Conservation (phyloP, 1,140 invertebrate species). For the Geopemphigus sp. region DNA sequence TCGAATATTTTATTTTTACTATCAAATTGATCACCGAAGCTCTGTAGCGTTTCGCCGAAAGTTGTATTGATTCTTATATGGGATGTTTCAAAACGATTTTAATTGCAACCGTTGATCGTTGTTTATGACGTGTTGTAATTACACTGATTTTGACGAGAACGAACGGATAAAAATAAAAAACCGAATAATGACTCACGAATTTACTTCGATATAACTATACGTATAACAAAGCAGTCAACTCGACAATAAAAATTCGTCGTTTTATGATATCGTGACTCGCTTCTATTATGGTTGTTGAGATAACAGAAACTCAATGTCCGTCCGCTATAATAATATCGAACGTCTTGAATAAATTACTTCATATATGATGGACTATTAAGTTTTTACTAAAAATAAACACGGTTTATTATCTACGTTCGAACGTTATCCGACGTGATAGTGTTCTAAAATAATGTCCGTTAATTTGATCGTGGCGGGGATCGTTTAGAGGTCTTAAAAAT, state of each 20-base stretch:
- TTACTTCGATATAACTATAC: not conserved
- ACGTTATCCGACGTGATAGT: not conserved
- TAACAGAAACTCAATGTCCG: slow-evolving; percentile 12
- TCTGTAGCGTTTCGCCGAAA: not conserved
- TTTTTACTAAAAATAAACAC: slow-evolving; percentile 9
- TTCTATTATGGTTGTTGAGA: not conserved
- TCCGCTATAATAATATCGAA: not conserved
- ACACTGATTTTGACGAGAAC: too few relatives aligned
- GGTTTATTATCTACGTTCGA: slow-evolving; percentile 24
- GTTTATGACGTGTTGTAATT: too few relatives aligned
- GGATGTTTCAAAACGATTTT: not conserved
- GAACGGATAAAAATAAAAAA: too few relatives aligned
- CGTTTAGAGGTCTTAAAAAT: slow-evolving; percentile 7
- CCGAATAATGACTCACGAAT: too few relatives aligned
- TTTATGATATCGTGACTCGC: not conserved
- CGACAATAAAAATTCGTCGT: not conserved
- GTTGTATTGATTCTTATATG: not conserved
- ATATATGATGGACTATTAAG: not conserved
- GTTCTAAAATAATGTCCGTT: slow-evolving; percentile 3
- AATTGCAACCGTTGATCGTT: not conserved
- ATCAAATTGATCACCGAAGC: not conserved
- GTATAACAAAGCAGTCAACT: not conserved
- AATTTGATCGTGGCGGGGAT: slow-evolving; percentile 16
- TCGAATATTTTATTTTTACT: not conserved
- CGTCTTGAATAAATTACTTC: not conserved